A percentile compares a stretch with the other conserved stretches of the same genome.
phyloP scores from a whole-genome alignment of 2,888 invertebrate species.

The Stenolophus ochropezus region DNA sequence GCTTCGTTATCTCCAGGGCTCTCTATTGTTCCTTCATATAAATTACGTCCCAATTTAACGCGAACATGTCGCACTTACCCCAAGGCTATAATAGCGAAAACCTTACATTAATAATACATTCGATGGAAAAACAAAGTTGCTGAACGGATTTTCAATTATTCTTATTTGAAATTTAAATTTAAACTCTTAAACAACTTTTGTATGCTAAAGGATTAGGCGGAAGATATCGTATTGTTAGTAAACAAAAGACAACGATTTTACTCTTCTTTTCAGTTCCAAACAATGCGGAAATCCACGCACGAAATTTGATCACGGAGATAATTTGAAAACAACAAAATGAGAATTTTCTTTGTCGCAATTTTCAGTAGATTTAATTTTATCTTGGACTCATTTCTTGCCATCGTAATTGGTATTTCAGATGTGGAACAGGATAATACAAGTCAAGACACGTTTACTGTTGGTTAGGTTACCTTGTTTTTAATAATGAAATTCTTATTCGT shows the following conservation, averaged over 20 bases:
- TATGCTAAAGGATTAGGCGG: constrained; percentile 5
- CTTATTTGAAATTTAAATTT: constrained; percentile 18
- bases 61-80: constrained; percentile 2
- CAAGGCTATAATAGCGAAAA: constrained; percentile 1
- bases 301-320: background rate
- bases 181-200: constrained; percentile 12
- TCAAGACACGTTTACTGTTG: too few relatives aligned
- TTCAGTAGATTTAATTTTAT: background rate
- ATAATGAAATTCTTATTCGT: too few relatives aligned
- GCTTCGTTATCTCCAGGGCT: background rate
- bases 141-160: constrained; percentile 25
- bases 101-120: constrained; percentile 49
- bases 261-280: background rate
- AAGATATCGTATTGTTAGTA: constrained; percentile 14
- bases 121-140: constrained; percentile 15
- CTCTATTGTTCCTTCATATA: background rate
- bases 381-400: too few relatives aligned
- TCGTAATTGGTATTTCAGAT: too few relatives aligned
- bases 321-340: background rate
- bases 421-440: too few relatives aligned
- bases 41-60: constrained; percentile 8
- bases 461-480: too few relatives aligned
- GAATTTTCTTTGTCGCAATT: background rate
- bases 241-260: constrained; percentile 10
- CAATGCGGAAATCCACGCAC: background rate